Conservation (phyloP, 2,888 invertebrate species). For the Drosophila bunnanda region DNA sequence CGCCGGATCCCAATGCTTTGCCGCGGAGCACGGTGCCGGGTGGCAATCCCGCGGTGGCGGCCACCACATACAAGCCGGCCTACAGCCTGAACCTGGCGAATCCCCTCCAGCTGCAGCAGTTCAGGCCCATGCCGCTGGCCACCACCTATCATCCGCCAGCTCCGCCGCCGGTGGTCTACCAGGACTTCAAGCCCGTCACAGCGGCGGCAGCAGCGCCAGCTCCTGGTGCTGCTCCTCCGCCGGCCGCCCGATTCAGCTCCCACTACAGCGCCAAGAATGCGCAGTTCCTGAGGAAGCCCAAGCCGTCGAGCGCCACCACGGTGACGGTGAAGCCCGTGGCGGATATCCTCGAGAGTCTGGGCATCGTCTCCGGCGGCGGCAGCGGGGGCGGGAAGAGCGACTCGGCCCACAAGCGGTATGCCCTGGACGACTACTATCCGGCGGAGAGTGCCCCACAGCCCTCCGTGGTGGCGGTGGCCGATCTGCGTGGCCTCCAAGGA, state of each 20-base stretch:
- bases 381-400: constrained; percentile 56
- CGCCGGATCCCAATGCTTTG: constrained; percentile 72
- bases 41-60: constrained; percentile 81
- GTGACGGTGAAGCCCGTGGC: constrained; percentile 78
- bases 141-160: constrained; percentile 80
- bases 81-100: constrained; percentile 51
- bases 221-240: constrained; percentile 34
- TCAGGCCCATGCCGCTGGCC: constrained; percentile 66
- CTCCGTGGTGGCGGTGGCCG: constrained; percentile 73
- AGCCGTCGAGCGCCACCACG: constrained; percentile 46
- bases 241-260: constrained; percentile 82
- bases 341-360: constrained; percentile 79
- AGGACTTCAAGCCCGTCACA: constrained; percentile 70
- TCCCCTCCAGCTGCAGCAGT: constrained; percentile 42
- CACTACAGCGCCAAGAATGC: constrained; percentile 84
- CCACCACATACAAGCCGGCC: constrained; percentile 85
- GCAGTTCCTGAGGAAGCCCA: constrained; percentile 72
- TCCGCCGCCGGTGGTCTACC: constrained; percentile 68
- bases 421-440: constrained; percentile 77
- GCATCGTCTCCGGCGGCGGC: constrained; percentile 81
- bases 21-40: constrained; percentile 75
- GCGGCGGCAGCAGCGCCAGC: constrained; percentile 44
- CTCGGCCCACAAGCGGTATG: constrained; percentile 69
- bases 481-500: constrained; percentile 74
- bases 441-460: constrained; percentile 81